Evolutionary conservation across 1,140 invertebrate species (phyloP), one percentile per base, ranked within the genome.

Genomic region (Cepaea nemoralis): DNA sequence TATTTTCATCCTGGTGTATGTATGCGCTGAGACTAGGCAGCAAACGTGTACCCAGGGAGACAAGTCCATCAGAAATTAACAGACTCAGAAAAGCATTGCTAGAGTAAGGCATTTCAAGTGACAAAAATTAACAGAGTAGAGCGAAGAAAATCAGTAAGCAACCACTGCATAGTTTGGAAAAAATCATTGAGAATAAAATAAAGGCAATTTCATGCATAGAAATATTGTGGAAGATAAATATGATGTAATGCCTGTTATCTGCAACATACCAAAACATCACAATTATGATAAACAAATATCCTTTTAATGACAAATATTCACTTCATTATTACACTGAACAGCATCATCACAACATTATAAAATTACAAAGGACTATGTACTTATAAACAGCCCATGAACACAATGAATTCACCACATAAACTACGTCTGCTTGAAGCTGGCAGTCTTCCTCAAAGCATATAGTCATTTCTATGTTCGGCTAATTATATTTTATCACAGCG

Each of bases 161-260:
- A 63, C 12, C 27, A 63, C 27, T 63, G 59, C 59, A 63, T 63
- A 63, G 59, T 63, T 59, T 59, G 27, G 59, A 31, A 31, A 12
- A 63, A 63, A 63, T 6, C 5, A 10, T 6, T 63, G 27, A 63
- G 1, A 63, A 63, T 31, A 63, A 2, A 63, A 63, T 2, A 63
- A 63, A 31, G 59, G n/a, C n/a, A 2, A 63, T 63, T 63, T 63
- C 5, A 27, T 63, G 59, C 59, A 63, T 63, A 63, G 59, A 63
- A 27, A 31, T 63, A 63, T 31, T 31, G n/a, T 63, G 59, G 59
- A 63, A 63, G 59, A 63, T 63, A 63, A 63, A 31, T 63, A 63
- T 63, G 59, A n/a, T 6, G 6, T 63, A 63, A 63, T 63, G 59
- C 59, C 27, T 31, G 16, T 10, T 63, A 63, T 14, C 59, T 31